phyloP scores from a whole-genome alignment of 1,140 invertebrate species.

The Meloidogyne chitwoodi region DNA sequence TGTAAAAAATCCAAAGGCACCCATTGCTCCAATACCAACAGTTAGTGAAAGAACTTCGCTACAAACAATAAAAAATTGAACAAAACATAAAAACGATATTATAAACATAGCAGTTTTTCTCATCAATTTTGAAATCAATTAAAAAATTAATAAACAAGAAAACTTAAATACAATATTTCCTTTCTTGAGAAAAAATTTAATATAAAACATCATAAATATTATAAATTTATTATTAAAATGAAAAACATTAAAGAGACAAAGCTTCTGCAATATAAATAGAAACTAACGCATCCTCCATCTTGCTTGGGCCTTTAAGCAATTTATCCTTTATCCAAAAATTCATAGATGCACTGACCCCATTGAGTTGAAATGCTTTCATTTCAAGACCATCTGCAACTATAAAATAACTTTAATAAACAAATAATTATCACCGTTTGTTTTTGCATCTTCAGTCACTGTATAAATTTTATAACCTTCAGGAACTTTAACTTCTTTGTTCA shows the following conservation, averaged over 20 bases:
- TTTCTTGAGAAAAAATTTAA: background rate
- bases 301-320: background rate
- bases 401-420: background rate
- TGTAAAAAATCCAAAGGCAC: conserved; percentile 6
- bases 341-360: background rate
- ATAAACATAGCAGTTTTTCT: background rate
- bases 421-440: background rate
- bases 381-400: background rate
- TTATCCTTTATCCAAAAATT: conserved; percentile 17
- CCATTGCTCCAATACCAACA: conserved; percentile 1
- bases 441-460: background rate
- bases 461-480: conserved; percentile 8
- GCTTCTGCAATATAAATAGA: background rate
- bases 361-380: background rate
- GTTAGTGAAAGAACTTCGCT: conserved; percentile 1
- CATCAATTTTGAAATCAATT: background rate
- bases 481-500: background rate
- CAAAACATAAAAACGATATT: background rate
- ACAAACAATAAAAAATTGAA: background rate
- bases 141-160: background rate
- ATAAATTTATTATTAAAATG: background rate
- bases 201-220: background rate
- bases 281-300: conserved; percentile 7
- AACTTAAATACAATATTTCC: background rate
- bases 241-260: conserved; percentile 2